Evolutionary conservation across 2,888 invertebrate species (phyloP), one percentile per base, ranked within the genome.

Genomic region (Drosophila gaucha): DNA sequence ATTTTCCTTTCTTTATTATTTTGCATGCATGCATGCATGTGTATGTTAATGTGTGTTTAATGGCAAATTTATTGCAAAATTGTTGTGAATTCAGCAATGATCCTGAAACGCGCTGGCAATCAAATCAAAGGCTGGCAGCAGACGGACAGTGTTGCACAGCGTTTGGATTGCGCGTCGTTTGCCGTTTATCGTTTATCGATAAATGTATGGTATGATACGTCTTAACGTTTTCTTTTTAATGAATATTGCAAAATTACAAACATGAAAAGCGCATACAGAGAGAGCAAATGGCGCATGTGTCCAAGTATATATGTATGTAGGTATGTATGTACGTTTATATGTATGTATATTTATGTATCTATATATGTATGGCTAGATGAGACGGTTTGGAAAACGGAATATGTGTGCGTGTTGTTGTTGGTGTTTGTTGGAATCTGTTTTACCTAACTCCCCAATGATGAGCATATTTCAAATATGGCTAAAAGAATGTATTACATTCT

Each of bases 241-340:
- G 69, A 78, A 78, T 78, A 78, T 71, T 76, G 73, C 75, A 78
- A 70, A 75, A 43, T 59, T 66, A 78, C 79, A 66, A 78, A 78
- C 79, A 78, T 78, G 79, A 70, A 78, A 76, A 76, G 76, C 76
- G 76, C 79, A 55, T 66, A 78, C 70, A 56, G 56, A 70, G 78
- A 76, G 79, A 76, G 76, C 75, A 70, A 74, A 72, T 74, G 62
- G 76, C 66, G 66, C 60, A 55, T 70, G 36, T 66, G 67, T 49
- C 60, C 70, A 64, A 50, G 41, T 60, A 58, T 52, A 56, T 74
- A 20, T 55, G 35, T 49, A 31, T 62, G 49, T 49, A 41, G 60
- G 44, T 52, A 43, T 69, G 31, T 46, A 51, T 69, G 28, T 39
- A 52, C 51, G 31, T 67, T 28, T 69, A 41, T 38, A 38, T 55